Percentiles rank a stretch among this genome's conserved stretches.
phyloP scores from a whole-genome alignment of 2,113 vertebrate species.

The Dromiciops gliroides region DNA sequence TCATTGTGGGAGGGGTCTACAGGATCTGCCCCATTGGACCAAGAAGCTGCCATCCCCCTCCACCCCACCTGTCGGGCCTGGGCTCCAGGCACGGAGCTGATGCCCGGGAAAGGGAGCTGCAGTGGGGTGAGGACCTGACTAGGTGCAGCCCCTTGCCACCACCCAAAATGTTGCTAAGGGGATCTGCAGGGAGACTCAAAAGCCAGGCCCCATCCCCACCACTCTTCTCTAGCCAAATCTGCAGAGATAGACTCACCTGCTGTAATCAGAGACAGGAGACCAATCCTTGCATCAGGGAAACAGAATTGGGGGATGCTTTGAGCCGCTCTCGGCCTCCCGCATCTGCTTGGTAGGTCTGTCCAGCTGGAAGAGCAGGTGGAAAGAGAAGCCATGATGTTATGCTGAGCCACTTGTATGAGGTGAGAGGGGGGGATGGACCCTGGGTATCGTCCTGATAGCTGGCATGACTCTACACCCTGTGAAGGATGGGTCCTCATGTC shows the following conservation, averaged over 20 bases:
- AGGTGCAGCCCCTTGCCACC: not conserved
- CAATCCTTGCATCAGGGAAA: conserved; percentile 99
- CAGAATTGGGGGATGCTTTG: conserved; percentile 99
- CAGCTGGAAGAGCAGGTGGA: conserved; percentile 84
- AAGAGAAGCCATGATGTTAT: conserved; percentile 10
- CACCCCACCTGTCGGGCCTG: not conserved
- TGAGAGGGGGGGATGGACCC: not conserved
- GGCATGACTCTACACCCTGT: not conserved
- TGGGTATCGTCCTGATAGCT: not conserved
- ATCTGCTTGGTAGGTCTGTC: conserved; percentile 98
- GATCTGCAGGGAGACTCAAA: not conserved
- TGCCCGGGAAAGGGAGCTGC: not conserved
- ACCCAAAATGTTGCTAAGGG: not conserved
- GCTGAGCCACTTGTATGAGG: not conserved
- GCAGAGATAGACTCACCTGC: conserved; percentile 85
- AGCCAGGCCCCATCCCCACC: too few relatives aligned
- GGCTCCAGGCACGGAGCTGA: not conserved
- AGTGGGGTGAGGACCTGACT: not conserved
- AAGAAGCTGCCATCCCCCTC: not conserved
- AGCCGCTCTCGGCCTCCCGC: conserved; percentile 96
- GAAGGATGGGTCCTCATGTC: not conserved
- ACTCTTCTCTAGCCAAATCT: not conserved
- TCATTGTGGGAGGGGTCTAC: conserved; percentile 27
- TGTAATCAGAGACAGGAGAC: conserved; percentile 94
- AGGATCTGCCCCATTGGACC: conserved; percentile 27